Conservation (phyloP, 2,888 invertebrate genomes). For the Trissoscelio sp. region DNA sequence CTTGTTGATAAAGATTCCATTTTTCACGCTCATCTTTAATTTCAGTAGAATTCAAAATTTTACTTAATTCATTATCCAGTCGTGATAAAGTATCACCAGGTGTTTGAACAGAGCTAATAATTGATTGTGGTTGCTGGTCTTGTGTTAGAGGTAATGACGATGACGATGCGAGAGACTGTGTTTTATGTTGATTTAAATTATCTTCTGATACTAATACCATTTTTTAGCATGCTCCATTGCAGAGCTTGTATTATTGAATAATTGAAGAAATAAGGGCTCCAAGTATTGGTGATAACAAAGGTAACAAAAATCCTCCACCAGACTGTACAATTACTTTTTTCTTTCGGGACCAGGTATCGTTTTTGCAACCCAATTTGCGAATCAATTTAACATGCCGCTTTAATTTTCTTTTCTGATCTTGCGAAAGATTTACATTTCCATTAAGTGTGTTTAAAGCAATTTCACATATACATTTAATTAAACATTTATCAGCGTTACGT, state of each 20-base stretch:
- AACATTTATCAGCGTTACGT: too few relatives aligned
- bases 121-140: too few relatives aligned
- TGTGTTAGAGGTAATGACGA: too few relatives aligned
- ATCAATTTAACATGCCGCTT: not conserved
- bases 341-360: not conserved
- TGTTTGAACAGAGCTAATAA: constrained; percentile 5
- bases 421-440: too few relatives aligned
- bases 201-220: too few relatives aligned
- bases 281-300: not conserved
- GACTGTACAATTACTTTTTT: constrained; percentile 9
- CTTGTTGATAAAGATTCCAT: constrained; percentile 52
- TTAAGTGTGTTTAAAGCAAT: too few relatives aligned
- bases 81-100: constrained; percentile 17
- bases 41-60: constrained; percentile 45
- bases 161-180: too few relatives aligned
- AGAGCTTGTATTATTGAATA: not conserved
- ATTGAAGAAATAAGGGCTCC: not conserved
- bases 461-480: too few relatives aligned
- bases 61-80: constrained; percentile 43
- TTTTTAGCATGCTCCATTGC: constrained; percentile 20
- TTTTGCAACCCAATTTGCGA: not conserved
- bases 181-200: too few relatives aligned
- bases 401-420: too few relatives aligned
- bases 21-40: constrained; percentile 52
- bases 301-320: not conserved